Evolutionary conservation across 37 sponge, comb jelly and placozoan genomes (phyloP).

Genomic region (Chondrilla cf. caribensis): DNA sequence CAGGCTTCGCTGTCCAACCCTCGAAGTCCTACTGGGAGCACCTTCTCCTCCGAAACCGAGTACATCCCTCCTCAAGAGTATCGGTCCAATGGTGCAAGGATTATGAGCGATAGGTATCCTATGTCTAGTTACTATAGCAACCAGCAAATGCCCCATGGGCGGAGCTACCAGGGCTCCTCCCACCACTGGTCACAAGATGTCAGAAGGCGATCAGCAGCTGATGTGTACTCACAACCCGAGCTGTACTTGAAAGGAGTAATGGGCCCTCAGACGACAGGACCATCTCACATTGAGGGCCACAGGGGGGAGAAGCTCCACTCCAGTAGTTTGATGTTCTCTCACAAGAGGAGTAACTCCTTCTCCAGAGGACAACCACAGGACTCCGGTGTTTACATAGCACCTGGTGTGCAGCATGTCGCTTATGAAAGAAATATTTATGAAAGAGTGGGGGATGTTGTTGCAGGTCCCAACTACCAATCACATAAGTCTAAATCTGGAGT

Average conservation of each 20-base stretch:
- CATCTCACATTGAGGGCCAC: neutral
- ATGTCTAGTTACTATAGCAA: neutral
- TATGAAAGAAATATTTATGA: conserved; percentile 10
- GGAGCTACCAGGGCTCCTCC: neutral
- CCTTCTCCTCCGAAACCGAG: neutral
- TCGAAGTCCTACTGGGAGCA: conserved; percentile 11
- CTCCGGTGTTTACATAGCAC: neutral
- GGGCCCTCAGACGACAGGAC: neutral
- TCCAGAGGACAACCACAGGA: neutral
- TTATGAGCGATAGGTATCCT: neutral
- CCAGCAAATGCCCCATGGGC: neutral
- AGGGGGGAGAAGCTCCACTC: neutral
- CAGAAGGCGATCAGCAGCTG: neutral
- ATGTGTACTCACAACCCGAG: neutral
- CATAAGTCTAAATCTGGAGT: neutral
- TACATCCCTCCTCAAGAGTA: neutral
- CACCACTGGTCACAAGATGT: neutral
- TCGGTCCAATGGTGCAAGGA: neutral
- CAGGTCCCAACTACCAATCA: neutral
- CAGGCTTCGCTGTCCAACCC: conserved; percentile 10
- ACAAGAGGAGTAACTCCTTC: neutral
- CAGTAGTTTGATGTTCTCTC: neutral
- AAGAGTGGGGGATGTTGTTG: neutral
- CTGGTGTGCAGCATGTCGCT: neutral
- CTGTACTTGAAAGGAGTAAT: neutral